Evolutionary conservation across 2,797 vertebrate genomes (phyloP).

Genomic region (Natrix natrix): DNA sequence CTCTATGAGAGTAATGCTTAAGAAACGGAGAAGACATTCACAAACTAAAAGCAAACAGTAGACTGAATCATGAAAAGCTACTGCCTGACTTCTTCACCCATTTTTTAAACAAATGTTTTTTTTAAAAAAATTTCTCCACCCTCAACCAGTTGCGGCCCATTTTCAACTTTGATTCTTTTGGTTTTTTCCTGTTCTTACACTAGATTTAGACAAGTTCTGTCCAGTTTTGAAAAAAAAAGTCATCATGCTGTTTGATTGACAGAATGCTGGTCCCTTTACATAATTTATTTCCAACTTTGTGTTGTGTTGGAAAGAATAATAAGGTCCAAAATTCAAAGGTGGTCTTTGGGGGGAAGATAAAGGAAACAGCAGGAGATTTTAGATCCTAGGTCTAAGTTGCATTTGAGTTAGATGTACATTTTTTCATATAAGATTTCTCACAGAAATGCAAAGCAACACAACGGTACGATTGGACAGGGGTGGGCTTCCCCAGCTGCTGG

Average conservation of each 20-base stretch:
- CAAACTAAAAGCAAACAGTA: neutral
- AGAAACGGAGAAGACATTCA: neutral
- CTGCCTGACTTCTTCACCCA: neutral
- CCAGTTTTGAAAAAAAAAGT: neutral
- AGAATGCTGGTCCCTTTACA: neutral
- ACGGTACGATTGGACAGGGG: neutral
- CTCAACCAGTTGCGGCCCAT: neutral
- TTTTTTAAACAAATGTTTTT: neutral
- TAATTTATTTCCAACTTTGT: neutral
- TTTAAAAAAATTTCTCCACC: neutral
- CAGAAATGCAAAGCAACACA: neutral
- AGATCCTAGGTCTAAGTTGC: neutral
- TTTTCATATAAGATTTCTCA: neutral
- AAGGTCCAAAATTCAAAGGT: neutral
- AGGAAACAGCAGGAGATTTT: neutral
- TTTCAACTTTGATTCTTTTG: neutral
- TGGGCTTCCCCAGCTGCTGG: too few relatives aligned
- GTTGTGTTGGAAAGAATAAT: neutral
- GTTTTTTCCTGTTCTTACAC: neutral
- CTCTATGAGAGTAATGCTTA: neutral
- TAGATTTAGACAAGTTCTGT: neutral
- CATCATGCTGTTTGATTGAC: neutral
- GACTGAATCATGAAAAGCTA: neutral
- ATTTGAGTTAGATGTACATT: neutral
- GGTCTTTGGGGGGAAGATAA: neutral